These are phyloP conservation scores for Neomonachus schauinslandi DNA, from an alignment of 2,113 vertebrate species.

Conservation along the genomic window DNA sequence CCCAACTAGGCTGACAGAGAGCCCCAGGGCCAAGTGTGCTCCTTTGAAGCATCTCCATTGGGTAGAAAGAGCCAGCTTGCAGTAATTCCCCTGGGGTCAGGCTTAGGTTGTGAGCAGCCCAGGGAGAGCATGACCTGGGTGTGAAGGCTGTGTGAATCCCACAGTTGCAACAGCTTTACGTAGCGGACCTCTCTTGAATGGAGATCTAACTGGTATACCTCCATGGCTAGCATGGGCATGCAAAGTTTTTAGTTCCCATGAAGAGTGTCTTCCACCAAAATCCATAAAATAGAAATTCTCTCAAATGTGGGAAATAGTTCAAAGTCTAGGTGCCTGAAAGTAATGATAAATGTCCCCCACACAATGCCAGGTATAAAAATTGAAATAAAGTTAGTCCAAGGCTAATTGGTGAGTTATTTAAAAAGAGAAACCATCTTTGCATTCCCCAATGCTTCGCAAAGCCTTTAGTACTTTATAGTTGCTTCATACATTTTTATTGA, in stretches of 20 bases:
- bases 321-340: background rate
- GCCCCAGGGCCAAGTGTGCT: accelerated
- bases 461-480: background rate
- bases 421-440: background rate
- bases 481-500: background rate
- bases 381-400: background rate
- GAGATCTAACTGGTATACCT: accelerated
- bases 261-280: background rate
- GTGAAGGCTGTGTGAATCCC: accelerated
- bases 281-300: background rate
- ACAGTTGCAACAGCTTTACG: background rate
- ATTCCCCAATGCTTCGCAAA: background rate
- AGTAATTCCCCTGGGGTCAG: accelerated
- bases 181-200: accelerated
- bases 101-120: background rate
- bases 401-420: background rate
- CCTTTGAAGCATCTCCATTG: background rate
- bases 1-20: background rate
- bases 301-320: background rate
- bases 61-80: background rate
- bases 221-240: accelerated
- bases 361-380: background rate
- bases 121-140: background rate
- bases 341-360: background rate
- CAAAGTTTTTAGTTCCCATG: background rate